Evolutionary conservation across 1,140 invertebrate genomes (phyloP).

Genomic region (Panagrolaimus sp.): DNA sequence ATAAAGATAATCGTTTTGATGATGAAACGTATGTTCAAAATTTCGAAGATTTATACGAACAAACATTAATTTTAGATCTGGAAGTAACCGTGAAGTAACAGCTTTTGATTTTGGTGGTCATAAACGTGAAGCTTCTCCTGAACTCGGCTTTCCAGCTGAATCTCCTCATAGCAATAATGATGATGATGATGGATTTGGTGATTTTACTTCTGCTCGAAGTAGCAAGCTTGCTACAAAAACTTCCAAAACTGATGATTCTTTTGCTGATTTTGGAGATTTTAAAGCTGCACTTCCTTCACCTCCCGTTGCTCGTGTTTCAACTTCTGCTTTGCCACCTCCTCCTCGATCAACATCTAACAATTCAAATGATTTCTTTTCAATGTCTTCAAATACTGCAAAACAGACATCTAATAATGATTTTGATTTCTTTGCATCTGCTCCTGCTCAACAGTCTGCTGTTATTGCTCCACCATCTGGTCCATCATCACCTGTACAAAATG

Average conservation of each 20-base stretch:
- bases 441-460: neutral
- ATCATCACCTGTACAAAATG: neutral
- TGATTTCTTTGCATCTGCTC: neutral
- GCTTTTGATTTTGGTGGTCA: slow-evolving; percentile 37
- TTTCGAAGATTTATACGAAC: neutral
- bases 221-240: neutral
- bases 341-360: neutral
- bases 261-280: slow-evolving; percentile 16
- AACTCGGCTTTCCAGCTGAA: slow-evolving; percentile 39
- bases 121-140: slow-evolving; percentile 31
- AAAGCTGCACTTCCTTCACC: neutral
- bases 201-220: slow-evolving; percentile 39
- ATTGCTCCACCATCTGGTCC: slow-evolving; percentile 7
- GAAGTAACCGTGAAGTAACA: slow-evolving; percentile 30
- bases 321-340: neutral
- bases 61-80: neutral
- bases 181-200: slow-evolving; percentile 42
- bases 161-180: slow-evolving; percentile 16
- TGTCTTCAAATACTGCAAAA: neutral
- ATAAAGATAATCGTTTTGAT: slow-evolving; percentile 4
- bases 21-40: neutral
- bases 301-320: neutral
- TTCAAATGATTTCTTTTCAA: neutral
- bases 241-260: slow-evolving; percentile 3
- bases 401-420: neutral